These are phyloP conservation scores for Megaceryle torquata DNA, from an alignment of 2,113 vertebrate genomes.

Conservation along the genomic window DNA sequence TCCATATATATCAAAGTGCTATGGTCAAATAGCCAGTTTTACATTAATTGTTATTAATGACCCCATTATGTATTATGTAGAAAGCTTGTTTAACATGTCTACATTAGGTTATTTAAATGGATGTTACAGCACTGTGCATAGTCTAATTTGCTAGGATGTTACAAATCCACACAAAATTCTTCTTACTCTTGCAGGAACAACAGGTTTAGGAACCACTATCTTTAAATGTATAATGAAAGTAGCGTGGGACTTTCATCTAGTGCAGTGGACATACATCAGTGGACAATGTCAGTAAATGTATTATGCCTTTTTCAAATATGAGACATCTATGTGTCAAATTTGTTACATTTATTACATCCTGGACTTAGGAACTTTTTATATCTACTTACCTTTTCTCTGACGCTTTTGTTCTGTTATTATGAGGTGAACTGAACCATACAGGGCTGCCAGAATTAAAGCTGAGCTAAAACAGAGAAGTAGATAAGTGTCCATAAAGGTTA, in stretches of 20 bases:
- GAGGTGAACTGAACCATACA: not conserved
- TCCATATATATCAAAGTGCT: not conserved
- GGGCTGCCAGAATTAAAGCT: not conserved
- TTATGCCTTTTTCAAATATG: not conserved
- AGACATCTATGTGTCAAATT: not conserved
- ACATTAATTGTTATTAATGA: not conserved
- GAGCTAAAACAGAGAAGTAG: not conserved
- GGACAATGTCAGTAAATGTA: not conserved
- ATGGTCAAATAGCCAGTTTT: not conserved
- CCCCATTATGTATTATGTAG: not conserved
- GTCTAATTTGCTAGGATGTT: not conserved
- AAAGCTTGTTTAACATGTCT: not conserved
- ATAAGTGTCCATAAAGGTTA: not conserved
- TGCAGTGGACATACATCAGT: not conserved
- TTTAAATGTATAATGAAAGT: not conserved
- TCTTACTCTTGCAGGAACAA: not conserved
- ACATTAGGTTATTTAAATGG: not conserved
- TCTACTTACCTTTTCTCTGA: not conserved
- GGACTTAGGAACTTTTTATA: not conserved
- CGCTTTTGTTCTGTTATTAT: not conserved
- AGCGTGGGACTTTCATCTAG: not conserved
- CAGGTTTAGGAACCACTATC: not conserved
- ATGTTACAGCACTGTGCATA: not conserved
- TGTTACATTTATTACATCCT: not conserved
- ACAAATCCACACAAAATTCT: not conserved